Base-by-base conservation (phyloP, 1,140 invertebrate species). In the Aradophagus sp. region DNA sequence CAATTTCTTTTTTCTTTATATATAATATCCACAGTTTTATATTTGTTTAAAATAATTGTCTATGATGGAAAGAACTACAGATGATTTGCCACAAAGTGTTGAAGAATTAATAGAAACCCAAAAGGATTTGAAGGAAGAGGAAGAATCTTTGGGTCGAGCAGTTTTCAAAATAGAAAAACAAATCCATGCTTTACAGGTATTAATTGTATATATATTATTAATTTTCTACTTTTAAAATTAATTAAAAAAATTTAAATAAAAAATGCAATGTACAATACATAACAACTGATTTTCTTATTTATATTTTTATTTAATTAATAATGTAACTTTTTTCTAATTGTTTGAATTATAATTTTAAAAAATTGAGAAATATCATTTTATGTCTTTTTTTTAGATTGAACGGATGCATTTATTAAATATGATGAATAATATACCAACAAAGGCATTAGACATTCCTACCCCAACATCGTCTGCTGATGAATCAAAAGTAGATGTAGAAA, bases 351-450 rank as follows among this genome's bases (percentile, higher is more conserved):
- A n/a, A n/a, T n/a, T n/a, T n/a, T n/a, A n/a, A n/a, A n/a, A n/a
- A n/a, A n/a, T n/a, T n/a, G n/a, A n/a, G n/a, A n/a, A n/a, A n/a
- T n/a, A n/a, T n/a, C n/a, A n/a, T n/a, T n/a, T n/a, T n/a, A n/a
- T n/a, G n/a, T n/a, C n/a, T n/a, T n/a, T n/a, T n/a, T 15, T 58
- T 12, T 11, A 83, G 82, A 76, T 84, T 2, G 82, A 84, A 67
- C 76, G 76, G 39, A 75, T 84, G 56, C 76, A 84, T 52, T 73
- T 84, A 35, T 42, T 72, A 19, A 77, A 74, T 38, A 26, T 48
- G 34, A 52, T 73, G 59, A n/a, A n/a, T 32, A 42, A 16, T n/a
- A 7, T 2, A 1, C 14, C 29, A 15, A 17, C 6, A 36, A 14
- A 39, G 7, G 10, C 2, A 5, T 20, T 11, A 5, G 11, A 20